Evolutionary conservation across 2,797 vertebrate genomes (phyloP).

Genomic region (Schizothorax lantsangensis): DNA sequence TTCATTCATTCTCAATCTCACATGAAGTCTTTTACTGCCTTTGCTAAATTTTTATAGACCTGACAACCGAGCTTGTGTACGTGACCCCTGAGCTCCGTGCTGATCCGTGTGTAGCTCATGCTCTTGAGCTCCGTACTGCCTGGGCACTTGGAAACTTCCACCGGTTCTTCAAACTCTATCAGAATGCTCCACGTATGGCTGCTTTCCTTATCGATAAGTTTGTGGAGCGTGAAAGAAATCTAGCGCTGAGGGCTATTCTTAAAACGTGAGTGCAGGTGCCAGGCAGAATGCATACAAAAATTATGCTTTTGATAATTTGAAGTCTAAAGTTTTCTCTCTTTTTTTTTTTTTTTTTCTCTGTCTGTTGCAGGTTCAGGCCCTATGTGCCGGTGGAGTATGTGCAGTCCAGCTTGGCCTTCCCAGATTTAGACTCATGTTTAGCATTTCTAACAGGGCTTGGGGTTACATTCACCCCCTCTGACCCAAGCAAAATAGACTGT

Average conservation of each 20-base stretch:
- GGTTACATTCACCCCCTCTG: slow-evolving; percentile 82
- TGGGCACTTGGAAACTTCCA: slow-evolving; percentile 92
- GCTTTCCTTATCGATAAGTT: slow-evolving; percentile 96
- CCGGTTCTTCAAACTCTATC: slow-evolving; percentile 91
- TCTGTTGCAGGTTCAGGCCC: slow-evolving; percentile 78
- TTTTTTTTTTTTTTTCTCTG: slow-evolving; percentile 59
- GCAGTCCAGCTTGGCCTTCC: slow-evolving; percentile 88
- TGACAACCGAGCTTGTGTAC: slow-evolving; percentile 91
- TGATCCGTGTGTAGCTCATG: slow-evolving; percentile 86
- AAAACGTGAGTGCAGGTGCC: slow-evolving; percentile 86
- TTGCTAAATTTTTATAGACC: slow-evolving; percentile 72
- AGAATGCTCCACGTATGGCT: slow-evolving; percentile 87
- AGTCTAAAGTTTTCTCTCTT: slow-evolving; percentile 27
- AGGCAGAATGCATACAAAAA: not conserved
- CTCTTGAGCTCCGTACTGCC: slow-evolving; percentile 86
- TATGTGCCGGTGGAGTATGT: slow-evolving; percentile 87
- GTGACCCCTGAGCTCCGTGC: slow-evolving; percentile 84
- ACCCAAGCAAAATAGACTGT: slow-evolving; percentile 91
- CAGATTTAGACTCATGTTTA: slow-evolving; percentile 90
- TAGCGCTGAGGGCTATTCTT: slow-evolving; percentile 90
- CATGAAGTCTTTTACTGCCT: not conserved
- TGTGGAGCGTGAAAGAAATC: slow-evolving; percentile 88
- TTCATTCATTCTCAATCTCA: not conserved
- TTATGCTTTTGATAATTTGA: not conserved
- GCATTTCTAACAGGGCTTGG: slow-evolving; percentile 88